A percentile compares a stretch with the other conserved stretches of the same genome.
phyloP scores from a whole-genome alignment of 2,113 vertebrate genomes.

The Xenopus laevis region DNA sequence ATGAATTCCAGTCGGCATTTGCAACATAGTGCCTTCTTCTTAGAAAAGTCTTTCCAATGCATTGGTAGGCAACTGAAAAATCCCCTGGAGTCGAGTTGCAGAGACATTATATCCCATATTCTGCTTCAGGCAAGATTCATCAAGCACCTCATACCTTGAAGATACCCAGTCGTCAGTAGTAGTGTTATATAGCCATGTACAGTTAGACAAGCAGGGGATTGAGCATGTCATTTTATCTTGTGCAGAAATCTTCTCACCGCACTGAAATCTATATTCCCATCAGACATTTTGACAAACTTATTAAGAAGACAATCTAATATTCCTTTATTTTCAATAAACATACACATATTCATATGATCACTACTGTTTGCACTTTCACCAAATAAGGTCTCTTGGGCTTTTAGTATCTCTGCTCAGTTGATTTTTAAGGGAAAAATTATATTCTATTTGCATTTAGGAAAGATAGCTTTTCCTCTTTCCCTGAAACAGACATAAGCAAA shows the following conservation, averaged over 20 bases:
- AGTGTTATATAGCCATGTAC: background rate
- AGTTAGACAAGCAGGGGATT: background rate
- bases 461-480: too few relatives aligned
- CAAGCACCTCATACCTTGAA: background rate
- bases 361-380: too few relatives aligned
- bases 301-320: constrained; percentile 8
- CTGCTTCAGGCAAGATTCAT: background rate
- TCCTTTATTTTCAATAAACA: background rate
- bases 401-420: too few relatives aligned
- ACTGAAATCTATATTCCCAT: constrained; percentile 10
- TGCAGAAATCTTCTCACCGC: constrained; percentile 20
- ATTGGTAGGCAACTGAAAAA: background rate
- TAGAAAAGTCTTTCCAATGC: background rate
- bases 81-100: background rate
- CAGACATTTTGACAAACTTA: too few relatives aligned
- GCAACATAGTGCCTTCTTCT: background rate
- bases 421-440: too few relatives aligned
- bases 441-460: too few relatives aligned
- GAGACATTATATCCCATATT: background rate
- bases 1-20: background rate
- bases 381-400: too few relatives aligned
- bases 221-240: background rate
- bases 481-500: too few relatives aligned
- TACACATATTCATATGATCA: too few relatives aligned
- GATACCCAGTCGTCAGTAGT: background rate